Base-by-base conservation (phyloP, 2,113 vertebrate species). In the Psophia crepitans region DNA sequence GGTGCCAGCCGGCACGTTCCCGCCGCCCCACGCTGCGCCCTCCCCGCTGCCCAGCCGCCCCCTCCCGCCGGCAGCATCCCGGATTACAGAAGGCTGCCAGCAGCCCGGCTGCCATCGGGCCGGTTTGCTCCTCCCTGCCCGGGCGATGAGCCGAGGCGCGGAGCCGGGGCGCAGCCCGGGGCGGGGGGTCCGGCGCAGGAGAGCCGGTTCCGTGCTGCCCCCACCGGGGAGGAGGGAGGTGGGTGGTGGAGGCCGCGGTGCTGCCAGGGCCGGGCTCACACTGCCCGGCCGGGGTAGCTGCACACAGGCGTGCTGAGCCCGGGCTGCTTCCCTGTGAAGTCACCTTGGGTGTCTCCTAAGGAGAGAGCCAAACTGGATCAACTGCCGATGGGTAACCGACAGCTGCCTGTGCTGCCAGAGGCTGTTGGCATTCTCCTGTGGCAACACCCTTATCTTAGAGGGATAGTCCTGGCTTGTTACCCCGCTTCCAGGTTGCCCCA, bases 361-460 rank as follows among this genome's bases (percentile, higher is more conserved):
- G 8, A 30, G 24, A 41, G 26, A 90, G 46, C 33, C 71, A 0
- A 14, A 26, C 74, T 28, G 83, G 63, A 57, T 84, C 54, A 5
- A 1, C 79, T 4, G 68, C 56, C 44, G 7, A 0, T 4, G 41
- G 51, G 32, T n/a, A 18, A 22, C 33, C 14, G 16, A 3, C n/a
- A 3, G 70, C 65, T 8, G 61, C 10, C 35, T 14, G 48, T 14
- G 0, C 33, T 23, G 79, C 66, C 54, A 1, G 21, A 4, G 82
- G 61, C 74, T 28, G 14, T 49, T 69, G 8, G 64, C 24, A 6
- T n/a, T 17, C 51, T 23, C 6, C 37, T 5, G 20, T 3, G 73
- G 35, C 1, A 70, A 64, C 54, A 5, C 27, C 35, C 18, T 24
- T 58, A 5, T 28, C 24, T 33, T 48, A 2, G 22, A 37, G 28